Evolutionary conservation across 2,113 vertebrate species (phyloP).

Genomic region (Apodemus speciosus): DNA sequence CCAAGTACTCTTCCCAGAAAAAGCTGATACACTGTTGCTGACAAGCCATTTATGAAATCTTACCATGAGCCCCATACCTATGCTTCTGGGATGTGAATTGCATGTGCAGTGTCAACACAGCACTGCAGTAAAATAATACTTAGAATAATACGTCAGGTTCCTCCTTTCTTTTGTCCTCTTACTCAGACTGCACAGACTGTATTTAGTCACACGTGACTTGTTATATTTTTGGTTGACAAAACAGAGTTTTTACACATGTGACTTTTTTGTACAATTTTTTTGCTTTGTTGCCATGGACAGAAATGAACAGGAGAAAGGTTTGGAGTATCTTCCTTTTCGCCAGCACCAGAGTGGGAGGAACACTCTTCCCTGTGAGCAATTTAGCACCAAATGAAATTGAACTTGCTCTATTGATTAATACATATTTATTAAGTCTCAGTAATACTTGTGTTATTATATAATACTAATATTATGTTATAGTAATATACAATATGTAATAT

Average conservation of each 20-base stretch:
- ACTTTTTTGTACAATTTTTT: background rate
- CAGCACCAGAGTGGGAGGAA: background rate
- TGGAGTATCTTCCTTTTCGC: slow-evolving; percentile 19
- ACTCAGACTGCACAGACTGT: slow-evolving; percentile 59
- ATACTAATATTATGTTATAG: too few relatives aligned
- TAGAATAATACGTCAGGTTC: slow-evolving; percentile 74
- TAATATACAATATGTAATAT: too few relatives aligned
- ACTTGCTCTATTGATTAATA: background rate
- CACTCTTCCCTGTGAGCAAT: background rate
- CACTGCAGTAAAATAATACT: slow-evolving; percentile 73
- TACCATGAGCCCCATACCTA: slow-evolving; percentile 74
- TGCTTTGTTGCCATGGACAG: background rate
- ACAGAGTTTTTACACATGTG: slow-evolving; percentile 2
- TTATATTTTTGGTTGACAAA: slow-evolving; percentile 65
- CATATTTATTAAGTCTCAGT: background rate
- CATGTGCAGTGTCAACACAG: slow-evolving; percentile 74
- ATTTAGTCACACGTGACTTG: slow-evolving; percentile 65
- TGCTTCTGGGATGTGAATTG: slow-evolving; percentile 80
- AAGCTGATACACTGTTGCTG: slow-evolving; percentile 74
- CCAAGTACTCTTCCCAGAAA: slow-evolving; percentile 72
- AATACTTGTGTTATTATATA: background rate
- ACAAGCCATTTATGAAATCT: slow-evolving; percentile 82
- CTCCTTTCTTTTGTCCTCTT: slow-evolving; percentile 54
- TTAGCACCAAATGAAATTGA: background rate
- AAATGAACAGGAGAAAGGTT: background rate